Conservation (phyloP, 2,113 vertebrate species). For the Callipepla squamata region DNA sequence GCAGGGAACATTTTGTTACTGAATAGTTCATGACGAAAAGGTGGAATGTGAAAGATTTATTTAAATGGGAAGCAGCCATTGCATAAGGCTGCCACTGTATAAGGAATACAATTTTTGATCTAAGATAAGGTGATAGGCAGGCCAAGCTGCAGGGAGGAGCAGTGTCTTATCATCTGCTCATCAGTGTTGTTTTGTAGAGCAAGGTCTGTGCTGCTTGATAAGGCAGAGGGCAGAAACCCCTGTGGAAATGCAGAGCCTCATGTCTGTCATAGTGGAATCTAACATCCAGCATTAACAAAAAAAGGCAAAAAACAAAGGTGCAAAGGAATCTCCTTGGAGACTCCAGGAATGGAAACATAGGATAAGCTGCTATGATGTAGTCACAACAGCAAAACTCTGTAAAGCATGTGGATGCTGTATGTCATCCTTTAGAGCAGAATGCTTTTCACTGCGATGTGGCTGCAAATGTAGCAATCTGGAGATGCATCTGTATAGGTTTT, state of each 20-base stretch:
- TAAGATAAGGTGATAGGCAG: neutral
- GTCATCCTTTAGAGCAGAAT: neutral
- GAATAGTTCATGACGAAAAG: neutral
- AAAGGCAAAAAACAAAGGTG: neutral
- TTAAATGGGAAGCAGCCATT: neutral
- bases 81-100: neutral
- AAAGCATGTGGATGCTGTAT: neutral
- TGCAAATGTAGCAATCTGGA: neutral
- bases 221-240: neutral
- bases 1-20: neutral
- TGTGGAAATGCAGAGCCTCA: neutral
- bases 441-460: slow-evolving; percentile 17
- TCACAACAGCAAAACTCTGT: neutral
- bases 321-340: slow-evolving; percentile 38
- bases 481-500: neutral
- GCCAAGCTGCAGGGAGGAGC: neutral
- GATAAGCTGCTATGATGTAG: neutral
- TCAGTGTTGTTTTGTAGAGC: neutral
- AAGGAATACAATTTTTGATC: neutral
- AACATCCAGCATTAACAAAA: neutral
- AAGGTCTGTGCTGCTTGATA: neutral
- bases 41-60: neutral
- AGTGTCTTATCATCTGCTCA: neutral
- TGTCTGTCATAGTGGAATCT: neutral
- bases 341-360: neutral